Base-by-base conservation (phyloP, 1,140 invertebrate genomes). In the Scaptomyza montana region DNA sequence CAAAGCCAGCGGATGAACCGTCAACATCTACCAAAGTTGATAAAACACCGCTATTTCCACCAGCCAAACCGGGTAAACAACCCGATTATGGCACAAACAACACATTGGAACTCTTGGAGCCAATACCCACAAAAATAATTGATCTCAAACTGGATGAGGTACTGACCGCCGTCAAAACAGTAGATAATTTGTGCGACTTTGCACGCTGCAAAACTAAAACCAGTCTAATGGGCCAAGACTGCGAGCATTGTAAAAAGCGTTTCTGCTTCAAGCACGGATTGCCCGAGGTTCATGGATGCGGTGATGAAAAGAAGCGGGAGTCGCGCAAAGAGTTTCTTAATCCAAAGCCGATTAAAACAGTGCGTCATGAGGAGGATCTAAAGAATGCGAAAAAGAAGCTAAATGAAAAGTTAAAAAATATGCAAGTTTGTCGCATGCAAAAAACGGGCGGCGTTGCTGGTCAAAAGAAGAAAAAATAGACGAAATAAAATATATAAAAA, bases 281-380 rank as follows among this genome's bases (percentile, higher is more conserved):
- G 12, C 91, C 91, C 0, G 91, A 92, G 59, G 89, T 92, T 1
- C 91, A 92, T 46, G 91, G 91, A 1, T 92, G 91, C 30, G 91
- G 90, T 0, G 77, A 79, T 45, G 82, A 89, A 4, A 75, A 89
- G 2, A 91, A 90, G 10, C 72, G 78, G 39, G 77, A 89, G 13
- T 85, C 90, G 50, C 78, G 91, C 0, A 90, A 90, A 53, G 79
- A 91, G 49, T 92, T 92, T 21, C 41, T 92, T 8, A 80, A 92
- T 39, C 91, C 91, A 3, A 91, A 90, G 45, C 85, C 91, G 4
- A 19, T 61, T 1, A 90, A 91, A 39, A 91, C 86, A 1, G 56
- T 92, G 1, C 71, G 75, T 0, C 79, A 90, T 5, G 90, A 90
- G 51, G 68, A 84, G 30, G 91, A 92, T 6, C 71, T 91, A 0